Evolutionary conservation across 2,888 invertebrate species (phyloP), one percentile per base, ranked within the genome.

Genomic region (Hyposoter dolosus): DNA sequence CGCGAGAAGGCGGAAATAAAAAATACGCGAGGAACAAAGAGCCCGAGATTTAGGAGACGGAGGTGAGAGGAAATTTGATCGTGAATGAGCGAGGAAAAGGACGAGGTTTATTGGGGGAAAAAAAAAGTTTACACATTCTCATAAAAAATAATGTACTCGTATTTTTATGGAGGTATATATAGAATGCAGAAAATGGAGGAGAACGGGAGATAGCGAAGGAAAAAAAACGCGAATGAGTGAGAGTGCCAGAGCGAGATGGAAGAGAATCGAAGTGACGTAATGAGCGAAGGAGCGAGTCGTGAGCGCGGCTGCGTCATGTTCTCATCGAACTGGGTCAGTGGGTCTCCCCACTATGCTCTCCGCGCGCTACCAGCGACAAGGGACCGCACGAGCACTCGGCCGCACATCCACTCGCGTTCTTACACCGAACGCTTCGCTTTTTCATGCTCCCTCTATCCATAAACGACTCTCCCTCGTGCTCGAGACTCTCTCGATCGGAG

Each of bases 241-340:
- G 87, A 40, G 86, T 45, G 78, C 43, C n/a, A 60, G 80, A 69
- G 71, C 75, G 50, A 77, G 65, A 45, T 69, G 78, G 82, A 75
- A 76, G 76, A 68, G 87, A 84, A 78, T 60, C 85, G 81, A 84
- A 89, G 83, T 84, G 89, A 89, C 78, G 88, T 89, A 90, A 91
- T 82, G 91, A 90, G n/a, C n/a, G 91, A 90, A 89, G 89, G 90
- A 91, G 90, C 87, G 91, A 91, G 90, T 90, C 91, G 92, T 75
- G 88, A 88, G 88, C 87, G 90, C 91, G 93, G 93, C 93, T 93
- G 93, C 94, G 94, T 94, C 94, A 94, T 94, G 93, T 93, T 94
- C 92, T 92, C 92, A 90, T 90, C 95, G 95, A 97, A 96, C 96
- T 97, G 96, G 97, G 97, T 97, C 96, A 97, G 97, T 97, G 96